phyloP scores from a whole-genome alignment of 92 coral and sea anemone genomes.

The Palythoa heliodiscus region DNA sequence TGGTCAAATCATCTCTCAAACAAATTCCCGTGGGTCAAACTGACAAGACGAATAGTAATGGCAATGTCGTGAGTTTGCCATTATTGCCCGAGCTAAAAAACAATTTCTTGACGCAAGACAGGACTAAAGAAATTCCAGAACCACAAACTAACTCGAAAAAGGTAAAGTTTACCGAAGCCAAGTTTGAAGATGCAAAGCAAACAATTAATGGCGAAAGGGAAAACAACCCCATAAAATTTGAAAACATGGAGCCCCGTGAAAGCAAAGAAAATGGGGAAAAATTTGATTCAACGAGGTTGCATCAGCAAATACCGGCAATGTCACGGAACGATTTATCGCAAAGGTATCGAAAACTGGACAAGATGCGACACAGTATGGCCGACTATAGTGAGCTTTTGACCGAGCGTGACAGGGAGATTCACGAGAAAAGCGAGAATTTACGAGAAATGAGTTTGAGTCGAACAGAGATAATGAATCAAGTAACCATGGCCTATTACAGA shows the following conservation, averaged over 20 bases:
- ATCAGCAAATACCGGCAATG: too few relatives aligned
- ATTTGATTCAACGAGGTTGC: not conserved
- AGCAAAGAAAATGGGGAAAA: not conserved
- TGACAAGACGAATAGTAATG: slow-evolving; percentile 7
- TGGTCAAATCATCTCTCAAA: slow-evolving; percentile 20
- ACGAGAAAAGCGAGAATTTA: slow-evolving; percentile 24
- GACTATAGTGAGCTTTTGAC: slow-evolving; percentile 30
- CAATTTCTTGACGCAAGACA: slow-evolving; percentile 5
- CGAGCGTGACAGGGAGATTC: slow-evolving; percentile 41
- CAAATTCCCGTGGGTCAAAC: slow-evolving; percentile 30
- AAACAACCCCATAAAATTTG: not conserved
- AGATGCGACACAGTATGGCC: not conserved
- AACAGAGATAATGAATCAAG: slow-evolving; percentile 37
- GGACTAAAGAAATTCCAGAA: not conserved
- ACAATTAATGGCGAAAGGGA: not conserved
- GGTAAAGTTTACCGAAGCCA: slow-evolving; percentile 23
- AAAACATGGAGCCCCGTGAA: not conserved
- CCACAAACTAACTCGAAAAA: not conserved
- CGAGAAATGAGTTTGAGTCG: slow-evolving; percentile 31
- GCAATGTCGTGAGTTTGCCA: slow-evolving; percentile 16
- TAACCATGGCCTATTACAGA: slow-evolving; percentile 23
- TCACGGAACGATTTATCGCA: not conserved
- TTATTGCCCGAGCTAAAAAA: slow-evolving; percentile 1
- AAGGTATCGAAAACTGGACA: not conserved
- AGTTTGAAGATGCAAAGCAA: not conserved